These are phyloP conservation scores for Hirudinaria manillensis DNA, from an alignment of 2,888 invertebrate species.

Conservation along the genomic window DNA sequence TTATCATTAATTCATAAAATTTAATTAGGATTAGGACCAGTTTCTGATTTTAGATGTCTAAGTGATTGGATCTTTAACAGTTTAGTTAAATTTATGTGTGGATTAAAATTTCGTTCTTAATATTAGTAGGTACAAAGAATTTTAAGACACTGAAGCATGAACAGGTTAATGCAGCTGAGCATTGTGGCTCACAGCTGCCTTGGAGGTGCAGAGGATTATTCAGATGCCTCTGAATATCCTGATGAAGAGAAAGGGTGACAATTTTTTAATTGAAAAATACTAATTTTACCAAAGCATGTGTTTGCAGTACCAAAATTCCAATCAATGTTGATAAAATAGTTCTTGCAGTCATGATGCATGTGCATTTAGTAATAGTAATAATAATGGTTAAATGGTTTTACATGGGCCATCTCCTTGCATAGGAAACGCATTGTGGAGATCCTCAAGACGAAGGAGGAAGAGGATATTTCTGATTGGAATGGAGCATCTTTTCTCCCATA, in stretches of 20 bases:
- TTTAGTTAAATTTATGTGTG: too few relatives aligned
- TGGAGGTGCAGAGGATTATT: slow-evolving; percentile 22
- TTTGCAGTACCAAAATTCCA: not conserved
- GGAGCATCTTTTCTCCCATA: slow-evolving; percentile 20
- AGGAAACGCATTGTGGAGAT: not conserved
- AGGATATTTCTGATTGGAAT: slow-evolving; percentile 3
- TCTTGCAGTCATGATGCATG: too few relatives aligned
- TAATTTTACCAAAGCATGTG: not conserved
- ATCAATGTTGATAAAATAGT: too few relatives aligned
- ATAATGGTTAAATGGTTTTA: not conserved
- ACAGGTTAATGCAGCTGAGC: slow-evolving; percentile 31
- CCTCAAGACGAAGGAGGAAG: not conserved
- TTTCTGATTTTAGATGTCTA: too few relatives aligned
- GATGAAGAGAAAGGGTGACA: slow-evolving; percentile 4
- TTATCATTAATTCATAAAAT: not conserved
- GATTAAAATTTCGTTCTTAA: too few relatives aligned
- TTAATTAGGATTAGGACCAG: not conserved
- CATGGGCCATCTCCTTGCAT: not conserved
- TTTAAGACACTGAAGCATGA: slow-evolving; percentile 15
- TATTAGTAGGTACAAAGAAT: too few relatives aligned
- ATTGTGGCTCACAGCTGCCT: slow-evolving; percentile 27
- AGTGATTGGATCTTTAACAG: too few relatives aligned
- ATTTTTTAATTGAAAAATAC: not conserved
- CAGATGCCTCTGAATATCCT: slow-evolving; percentile 7
- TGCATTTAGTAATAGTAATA: too few relatives aligned